These are phyloP conservation scores for Pararge aegeria DNA, from an alignment of 1,140 invertebrate species.

Conservation along the genomic window DNA sequence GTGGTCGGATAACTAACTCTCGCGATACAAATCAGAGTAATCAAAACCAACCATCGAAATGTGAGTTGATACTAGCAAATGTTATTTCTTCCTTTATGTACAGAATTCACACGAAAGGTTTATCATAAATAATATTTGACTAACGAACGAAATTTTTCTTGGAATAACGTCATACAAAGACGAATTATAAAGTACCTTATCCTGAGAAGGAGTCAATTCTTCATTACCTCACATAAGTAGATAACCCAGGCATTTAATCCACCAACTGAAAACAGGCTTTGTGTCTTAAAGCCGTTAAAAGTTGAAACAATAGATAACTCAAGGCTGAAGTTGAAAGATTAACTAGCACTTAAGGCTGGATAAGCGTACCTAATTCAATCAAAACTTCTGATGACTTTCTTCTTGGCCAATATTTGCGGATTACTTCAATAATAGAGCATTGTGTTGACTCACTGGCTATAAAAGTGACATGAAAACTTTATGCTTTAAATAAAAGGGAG, in stretches of 20 bases:
- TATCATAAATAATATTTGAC: too few species aligned
- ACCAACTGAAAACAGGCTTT: not conserved
- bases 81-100: too few species aligned
- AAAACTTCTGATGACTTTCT: slow-evolving; percentile 7
- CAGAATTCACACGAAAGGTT: too few species aligned
- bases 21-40: too few species aligned
- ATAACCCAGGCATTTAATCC: not conserved
- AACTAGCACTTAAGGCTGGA: slow-evolving; percentile 2
- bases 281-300: not conserved
- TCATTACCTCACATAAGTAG: too few species aligned
- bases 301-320: slow-evolving; percentile 3
- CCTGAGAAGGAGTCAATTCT: too few species aligned
- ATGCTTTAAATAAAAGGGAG: not conserved
- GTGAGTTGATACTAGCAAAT: too few species aligned
- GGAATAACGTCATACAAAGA: too few species aligned
- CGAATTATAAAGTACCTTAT: too few species aligned
- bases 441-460: not conserved
- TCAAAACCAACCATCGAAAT: too few species aligned
- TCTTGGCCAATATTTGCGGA: not conserved
- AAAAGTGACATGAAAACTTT: slow-evolving; percentile 3
- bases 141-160: too few species aligned
- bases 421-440: slow-evolving; percentile 2
- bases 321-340: not conserved
- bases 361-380: not conserved
- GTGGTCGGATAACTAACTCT: too few species aligned